Conservation (phyloP, 2,797 vertebrate species). For the Anguilla obscura region DNA sequence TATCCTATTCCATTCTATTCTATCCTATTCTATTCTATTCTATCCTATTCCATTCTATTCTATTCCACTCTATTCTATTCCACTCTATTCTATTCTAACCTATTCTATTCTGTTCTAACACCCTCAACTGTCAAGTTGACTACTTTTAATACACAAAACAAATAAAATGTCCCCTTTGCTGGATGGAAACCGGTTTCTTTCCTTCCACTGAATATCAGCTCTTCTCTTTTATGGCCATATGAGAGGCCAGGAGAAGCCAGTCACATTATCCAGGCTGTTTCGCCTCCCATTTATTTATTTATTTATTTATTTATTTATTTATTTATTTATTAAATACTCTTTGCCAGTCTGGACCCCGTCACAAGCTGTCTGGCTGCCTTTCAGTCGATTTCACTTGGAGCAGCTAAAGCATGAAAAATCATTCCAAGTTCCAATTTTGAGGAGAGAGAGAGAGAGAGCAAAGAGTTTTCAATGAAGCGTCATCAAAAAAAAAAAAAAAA, state of each 20-base stretch:
- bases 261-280: neutral
- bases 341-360: neutral
- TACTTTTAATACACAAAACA: neutral
- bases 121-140: neutral
- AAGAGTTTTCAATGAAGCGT: slow-evolving; percentile 26
- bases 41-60: too few relatives aligned
- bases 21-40: too few relatives aligned
- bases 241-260: neutral
- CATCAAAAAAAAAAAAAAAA: too few relatives aligned
- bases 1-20: too few relatives aligned
- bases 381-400: slow-evolving; percentile 16
- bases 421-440: slow-evolving; percentile 27
- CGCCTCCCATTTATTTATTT: neutral
- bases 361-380: slow-evolving; percentile 14
- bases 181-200: neutral
- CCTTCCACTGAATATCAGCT: neutral
- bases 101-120: too few relatives aligned
- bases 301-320: neutral
- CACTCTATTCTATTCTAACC: too few relatives aligned
- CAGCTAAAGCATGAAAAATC: slow-evolving; percentile 16
- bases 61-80: too few relatives aligned
- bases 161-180: neutral
- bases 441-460: neutral
- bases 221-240: neutral
- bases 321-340: neutral